Evolutionary conservation across 2,888 invertebrate species (phyloP).

Genomic region (Choreutis nemorana): DNA sequence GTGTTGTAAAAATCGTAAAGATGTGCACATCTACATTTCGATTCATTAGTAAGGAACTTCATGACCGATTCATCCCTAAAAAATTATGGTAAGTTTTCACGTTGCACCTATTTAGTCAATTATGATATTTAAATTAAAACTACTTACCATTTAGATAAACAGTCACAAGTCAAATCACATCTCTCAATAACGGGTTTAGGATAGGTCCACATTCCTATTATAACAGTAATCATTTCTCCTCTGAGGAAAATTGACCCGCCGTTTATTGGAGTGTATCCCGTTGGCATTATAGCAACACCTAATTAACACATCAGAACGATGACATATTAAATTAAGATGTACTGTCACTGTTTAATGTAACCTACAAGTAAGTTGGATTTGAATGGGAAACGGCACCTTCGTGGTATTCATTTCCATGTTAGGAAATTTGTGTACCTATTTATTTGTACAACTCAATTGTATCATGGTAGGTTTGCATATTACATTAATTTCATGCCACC

Average conservation of each 20-base stretch:
- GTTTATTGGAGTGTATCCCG: conserved; percentile 40
- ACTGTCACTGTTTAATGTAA: too few relatives aligned
- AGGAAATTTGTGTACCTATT: too few relatives aligned
- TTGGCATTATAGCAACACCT: conserved; percentile 32
- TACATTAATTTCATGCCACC: too few relatives aligned
- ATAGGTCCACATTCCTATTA: conserved; percentile 33
- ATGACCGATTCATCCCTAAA: conserved; percentile 32
- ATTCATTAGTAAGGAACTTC: conserved; percentile 27
- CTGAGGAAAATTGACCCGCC: conserved; percentile 19
- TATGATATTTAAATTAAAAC: not conserved
- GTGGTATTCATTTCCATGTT: too few relatives aligned
- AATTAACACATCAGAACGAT: too few relatives aligned
- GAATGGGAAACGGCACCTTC: too few relatives aligned
- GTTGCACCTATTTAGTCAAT: not conserved
- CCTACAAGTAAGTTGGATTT: too few relatives aligned
- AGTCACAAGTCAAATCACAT: conserved; percentile 37
- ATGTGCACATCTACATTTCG: conserved; percentile 47
- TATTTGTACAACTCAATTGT: too few relatives aligned
- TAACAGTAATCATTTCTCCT: conserved; percentile 20
- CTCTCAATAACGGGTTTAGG: conserved; percentile 20
- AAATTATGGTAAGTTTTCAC: conserved; percentile 4
- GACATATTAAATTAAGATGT: too few relatives aligned
- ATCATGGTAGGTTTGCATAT: too few relatives aligned
- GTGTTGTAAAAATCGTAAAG: conserved; percentile 34
- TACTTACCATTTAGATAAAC: conserved; percentile 34